Base-by-base conservation (phyloP, 2,113 vertebrate genomes). In the Callospermophilus lateralis region DNA sequence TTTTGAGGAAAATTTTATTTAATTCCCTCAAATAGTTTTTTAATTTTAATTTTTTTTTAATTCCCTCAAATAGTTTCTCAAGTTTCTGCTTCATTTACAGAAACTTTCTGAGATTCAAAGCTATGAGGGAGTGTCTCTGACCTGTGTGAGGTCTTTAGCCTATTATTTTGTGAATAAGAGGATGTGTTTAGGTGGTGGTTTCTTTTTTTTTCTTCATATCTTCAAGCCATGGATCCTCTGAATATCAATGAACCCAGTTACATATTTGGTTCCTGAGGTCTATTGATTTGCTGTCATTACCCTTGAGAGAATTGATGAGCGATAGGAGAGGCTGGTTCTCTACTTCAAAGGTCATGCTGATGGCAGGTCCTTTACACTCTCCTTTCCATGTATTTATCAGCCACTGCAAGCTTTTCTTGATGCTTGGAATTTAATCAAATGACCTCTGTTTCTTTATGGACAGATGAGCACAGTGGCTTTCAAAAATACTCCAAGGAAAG, bases 401-500 rank as follows among this genome's bases (percentile, higher is more conserved):
- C 37, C 10, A 79, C 72, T 34, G 67, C 15, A 65, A n/a, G 19
- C 15, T 73, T 96, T 94, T 81, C 20, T 67, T 85, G 30, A 17
- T 89, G 61, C 63, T 86, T 68, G 28, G 7, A 80, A 90, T 12
- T 39, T 90, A 81, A 83, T 34, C 7, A 1, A 87, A 92, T n/a
- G 53, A 91, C 6, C 39, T 79, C 26, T 89, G 1, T 87, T 94
- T 93, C 51, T 84, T 96, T 95, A 80, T 13, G 55, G 92, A 72
- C 51, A 93, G 39, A 95, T 37, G 68, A 92, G 94, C 32, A 77
- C 9, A 63, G 15, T 32, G 45, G 58, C 39, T 96, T 93, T 93
- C 34, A n/a, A 93, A 97, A 94, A 94, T 48, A 84, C 30, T 72
- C 83, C 11, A 87, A 94, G 30, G 68, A 92, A 95, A 67, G 3